Evolutionary conservation across 2,113 vertebrate species (phyloP), one percentile per base, ranked within the genome.

Genomic region (Myocastor coypus): DNA sequence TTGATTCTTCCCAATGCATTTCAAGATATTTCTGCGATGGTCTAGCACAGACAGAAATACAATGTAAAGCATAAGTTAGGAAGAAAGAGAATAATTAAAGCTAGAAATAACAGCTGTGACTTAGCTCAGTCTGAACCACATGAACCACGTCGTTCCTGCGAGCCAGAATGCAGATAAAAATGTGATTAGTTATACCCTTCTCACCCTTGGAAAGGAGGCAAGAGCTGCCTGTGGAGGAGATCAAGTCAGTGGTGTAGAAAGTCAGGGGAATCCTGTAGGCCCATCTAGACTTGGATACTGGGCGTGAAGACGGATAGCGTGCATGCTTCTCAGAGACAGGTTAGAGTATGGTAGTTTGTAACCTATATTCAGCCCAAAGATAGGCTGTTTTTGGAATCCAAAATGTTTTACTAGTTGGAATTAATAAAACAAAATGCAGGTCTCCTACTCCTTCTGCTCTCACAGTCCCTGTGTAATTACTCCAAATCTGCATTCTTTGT

Each of bases 361-460:
- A 87, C 26, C n/a, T 17, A 40, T 26, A 19, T 84, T 46, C 42
- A 69, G n/a, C 28, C 17, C 50, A 64, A 26, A 84, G 71, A 28
- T 50, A 46, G 50, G 34, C 34, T 96, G 83, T 19, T 42, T 32
- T 87, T 80, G 68, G 55, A 28, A 66, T 57, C 22, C 14, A n/a
- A 11, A 5, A 32, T 85, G 64, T 71, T 94, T 87, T 50, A 89
- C 26, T 40, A 75, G 78, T 42, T 16, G 42, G 14, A 80, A 77
- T 90, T 69, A 87, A 88, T 89, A 84, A 87, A 87, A 59, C 42
- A 82, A 81, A 87, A 85, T 68, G 85, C 77, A 82, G 42, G 77
- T 46, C n/a, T 83, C 69, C 50, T 86, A 2, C 34, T 17, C 80
- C 68, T 20, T 68, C 13, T 68, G 77, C 66, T 61, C 3, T 52